Conservation (phyloP, 2,113 vertebrate species). For the Microtus richardsoni region DNA sequence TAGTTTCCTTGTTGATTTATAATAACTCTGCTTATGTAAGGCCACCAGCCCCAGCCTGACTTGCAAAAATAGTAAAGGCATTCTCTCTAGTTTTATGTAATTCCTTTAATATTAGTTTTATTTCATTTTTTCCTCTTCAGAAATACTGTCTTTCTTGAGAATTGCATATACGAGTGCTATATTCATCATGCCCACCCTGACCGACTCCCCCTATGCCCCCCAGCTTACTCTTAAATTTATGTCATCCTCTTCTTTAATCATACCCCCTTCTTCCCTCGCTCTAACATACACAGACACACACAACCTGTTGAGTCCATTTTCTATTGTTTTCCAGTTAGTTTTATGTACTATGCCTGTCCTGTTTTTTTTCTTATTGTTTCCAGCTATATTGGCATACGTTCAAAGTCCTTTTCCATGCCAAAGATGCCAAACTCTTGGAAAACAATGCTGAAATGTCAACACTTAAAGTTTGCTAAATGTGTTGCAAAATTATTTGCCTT, state of each 20-base stretch:
- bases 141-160: not conserved
- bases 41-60: not conserved
- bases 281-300: not conserved
- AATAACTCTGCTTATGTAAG: not conserved
- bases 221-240: not conserved
- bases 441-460: not conserved
- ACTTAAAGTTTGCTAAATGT: not conserved
- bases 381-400: not conserved
- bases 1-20: not conserved
- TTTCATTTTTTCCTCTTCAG: constrained; percentile 6
- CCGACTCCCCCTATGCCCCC: no score
- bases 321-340: not conserved
- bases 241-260: not conserved
- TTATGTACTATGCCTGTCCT: not conserved
- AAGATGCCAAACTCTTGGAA: not conserved
- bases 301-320: not conserved
- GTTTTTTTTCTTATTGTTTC: not conserved
- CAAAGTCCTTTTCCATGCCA: not conserved
- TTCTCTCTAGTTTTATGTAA: not conserved
- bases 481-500: not conserved
- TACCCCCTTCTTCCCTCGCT: no score
- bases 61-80: not conserved
- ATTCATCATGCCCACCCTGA: not conserved
- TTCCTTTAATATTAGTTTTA: not conserved
- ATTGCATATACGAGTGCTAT: not conserved